Evolutionary conservation across 2,888 invertebrate species (phyloP), one percentile per base, ranked within the genome.

Genomic region (Plebejus anna): DNA sequence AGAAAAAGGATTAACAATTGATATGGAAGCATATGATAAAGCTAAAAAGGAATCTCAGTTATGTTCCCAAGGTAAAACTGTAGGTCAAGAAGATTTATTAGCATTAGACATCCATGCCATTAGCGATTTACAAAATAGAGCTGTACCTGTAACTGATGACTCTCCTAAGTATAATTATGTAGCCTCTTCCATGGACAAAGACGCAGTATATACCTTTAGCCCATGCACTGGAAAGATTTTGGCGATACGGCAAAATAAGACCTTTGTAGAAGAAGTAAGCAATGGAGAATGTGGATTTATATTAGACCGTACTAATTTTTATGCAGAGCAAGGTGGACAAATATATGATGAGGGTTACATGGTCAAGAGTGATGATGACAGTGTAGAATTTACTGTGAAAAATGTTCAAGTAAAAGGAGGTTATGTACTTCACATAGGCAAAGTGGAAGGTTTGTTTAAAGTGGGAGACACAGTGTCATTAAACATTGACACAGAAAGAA

Each of bases 301-400:
- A 80, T 93, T 99, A 78, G 98, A 99, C 88, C 95, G 95, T 83
- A 99, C 99, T 0, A 97, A 95, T 88, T 99, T 99, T 90, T 99
- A 99, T 90, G 99, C 99, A 0, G 99, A 99, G 90, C 98, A 99
- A 91, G 99, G 99, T 79, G 99, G 99, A 16, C 99, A 99, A 94
- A 99, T 98, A 83, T 99, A 96, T 88, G 99, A 99, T 88, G 97
- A 98, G 85, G 99, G 99, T 36, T 98, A 97, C 82, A 95, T 99
- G 88, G 96, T 96, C 0, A 98, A 98, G 94, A 87, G 94, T 6
- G 95, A 95, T 77, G 98, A 98, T 87, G 98, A 98, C 86, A 96
- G 96, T 88, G 96, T 96, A 13, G 99, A 99, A 93, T 97, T 99
- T 88, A 95, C 97, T 22, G 98, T 99, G 0, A 97, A 96, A 87